Evolutionary conservation across 2,888 invertebrate species (phyloP).

Genomic region (Drosophila sordidula): DNA sequence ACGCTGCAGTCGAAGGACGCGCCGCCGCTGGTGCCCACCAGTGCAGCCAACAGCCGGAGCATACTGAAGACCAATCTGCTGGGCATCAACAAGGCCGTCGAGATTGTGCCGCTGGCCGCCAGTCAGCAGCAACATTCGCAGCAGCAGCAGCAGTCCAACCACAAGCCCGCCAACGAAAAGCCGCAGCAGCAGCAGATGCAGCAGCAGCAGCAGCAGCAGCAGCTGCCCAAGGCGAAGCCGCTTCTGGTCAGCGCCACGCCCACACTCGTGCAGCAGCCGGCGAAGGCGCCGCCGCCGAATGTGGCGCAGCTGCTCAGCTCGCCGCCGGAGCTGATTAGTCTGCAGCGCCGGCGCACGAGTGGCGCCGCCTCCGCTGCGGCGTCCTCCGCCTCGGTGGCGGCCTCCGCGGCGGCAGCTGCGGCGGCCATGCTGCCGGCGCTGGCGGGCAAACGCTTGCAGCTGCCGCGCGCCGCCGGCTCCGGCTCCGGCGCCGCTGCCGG

Average conservation of each 20-base stretch:
- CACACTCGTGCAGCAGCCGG: slow-evolving; percentile 25
- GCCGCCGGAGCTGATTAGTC: slow-evolving; percentile 87
- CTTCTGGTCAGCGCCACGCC: background rate
- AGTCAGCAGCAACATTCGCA: slow-evolving; percentile 32
- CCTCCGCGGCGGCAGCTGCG: background rate
- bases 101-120: slow-evolving; percentile 78
- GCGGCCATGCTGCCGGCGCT: slow-evolving; percentile 1
- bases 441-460: slow-evolving; percentile 50
- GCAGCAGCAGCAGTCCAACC: slow-evolving; percentile 23
- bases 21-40: slow-evolving; percentile 45
- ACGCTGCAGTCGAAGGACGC: slow-evolving; percentile 52
- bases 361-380: background rate
- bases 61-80: slow-evolving; percentile 83
- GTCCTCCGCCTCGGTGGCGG: background rate
- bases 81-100: slow-evolving; percentile 78
- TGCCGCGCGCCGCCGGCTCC: slow-evolving; percentile 84
- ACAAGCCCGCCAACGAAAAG: slow-evolving; percentile 66
- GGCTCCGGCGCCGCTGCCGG: background rate
- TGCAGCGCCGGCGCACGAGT: slow-evolving; percentile 85
- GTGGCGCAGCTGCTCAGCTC: slow-evolving; percentile 80
- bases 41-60: slow-evolving; percentile 80
- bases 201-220: slow-evolving; percentile 26
- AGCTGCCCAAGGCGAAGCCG: slow-evolving; percentile 18
- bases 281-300: slow-evolving; percentile 19
- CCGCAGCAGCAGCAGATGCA: slow-evolving; percentile 69